A percentile compares a stretch with the other conserved stretches of the same genome.
These are phyloP conservation scores for Phyllostomus discolor DNA, from an alignment of 2,113 vertebrate species.

Conservation along the genomic window DNA sequence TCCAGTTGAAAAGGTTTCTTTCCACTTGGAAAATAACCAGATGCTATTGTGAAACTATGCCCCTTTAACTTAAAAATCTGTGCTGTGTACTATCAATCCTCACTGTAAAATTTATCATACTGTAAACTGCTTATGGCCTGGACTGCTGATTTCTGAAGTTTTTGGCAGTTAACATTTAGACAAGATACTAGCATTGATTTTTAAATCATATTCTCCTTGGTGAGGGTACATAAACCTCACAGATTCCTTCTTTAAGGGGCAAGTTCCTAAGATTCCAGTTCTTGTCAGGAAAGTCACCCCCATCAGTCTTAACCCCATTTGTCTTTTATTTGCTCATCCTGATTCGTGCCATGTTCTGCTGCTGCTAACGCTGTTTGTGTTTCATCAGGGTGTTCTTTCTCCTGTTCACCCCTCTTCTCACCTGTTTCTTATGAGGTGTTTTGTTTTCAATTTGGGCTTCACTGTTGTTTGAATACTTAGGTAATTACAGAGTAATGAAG, in stretches of 20 bases:
- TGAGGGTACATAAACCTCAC: background rate
- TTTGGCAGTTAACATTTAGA: background rate
- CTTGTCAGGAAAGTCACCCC: no score
- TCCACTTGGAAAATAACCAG: slow-evolving; percentile 6
- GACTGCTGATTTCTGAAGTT: background rate
- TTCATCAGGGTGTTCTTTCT: background rate
- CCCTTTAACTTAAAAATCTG: background rate
- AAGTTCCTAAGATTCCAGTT: background rate
- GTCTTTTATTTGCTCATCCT: no score
- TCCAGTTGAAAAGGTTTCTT: background rate
- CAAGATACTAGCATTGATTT: background rate
- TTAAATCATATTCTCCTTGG: background rate
- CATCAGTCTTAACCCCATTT: no score
- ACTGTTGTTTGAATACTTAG: background rate
- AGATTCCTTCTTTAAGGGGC: background rate
- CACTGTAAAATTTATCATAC: background rate
- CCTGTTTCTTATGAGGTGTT: background rate
- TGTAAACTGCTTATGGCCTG: background rate
- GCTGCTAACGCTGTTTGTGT: background rate
- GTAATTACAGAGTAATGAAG: background rate
- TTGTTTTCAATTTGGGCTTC: background rate
- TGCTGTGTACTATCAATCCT: background rate
- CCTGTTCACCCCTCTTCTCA: background rate
- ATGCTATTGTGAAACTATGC: background rate
- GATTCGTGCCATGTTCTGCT: background rate